These are phyloP conservation scores for Girardinichthys multiradiatus DNA, from an alignment of 2,113 vertebrate species.

Conservation along the genomic window DNA sequence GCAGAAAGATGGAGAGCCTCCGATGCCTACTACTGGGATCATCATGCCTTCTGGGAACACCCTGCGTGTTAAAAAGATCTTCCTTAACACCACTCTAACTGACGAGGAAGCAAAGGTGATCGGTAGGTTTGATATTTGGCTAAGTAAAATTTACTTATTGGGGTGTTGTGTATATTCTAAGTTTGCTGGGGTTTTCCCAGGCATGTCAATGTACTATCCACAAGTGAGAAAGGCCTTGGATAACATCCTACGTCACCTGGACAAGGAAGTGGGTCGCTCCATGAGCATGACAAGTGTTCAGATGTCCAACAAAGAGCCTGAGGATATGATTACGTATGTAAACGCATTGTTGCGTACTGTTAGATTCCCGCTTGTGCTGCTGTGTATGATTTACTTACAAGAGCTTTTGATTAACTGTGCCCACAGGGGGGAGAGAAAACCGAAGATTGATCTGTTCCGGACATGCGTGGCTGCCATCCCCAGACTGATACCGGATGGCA, in stretches of 20 bases:
- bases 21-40: slow-evolving; percentile 97
- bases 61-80: slow-evolving; percentile 98
- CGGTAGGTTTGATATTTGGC: slow-evolving; percentile 78
- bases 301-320: slow-evolving; percentile 99
- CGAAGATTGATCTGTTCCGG: slow-evolving; percentile 98
- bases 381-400: neutral
- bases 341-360: neutral
- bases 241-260: slow-evolving; percentile 95
- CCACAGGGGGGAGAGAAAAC: slow-evolving; percentile 95
- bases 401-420: slow-evolving; percentile 39
- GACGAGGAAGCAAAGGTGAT: slow-evolving; percentile 99
- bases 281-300: slow-evolving; percentile 99
- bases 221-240: slow-evolving; percentile 97
- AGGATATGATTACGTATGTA: slow-evolving; percentile 99
- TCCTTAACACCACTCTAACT: slow-evolving; percentile 97
- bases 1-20: slow-evolving; percentile 97
- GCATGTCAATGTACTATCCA: slow-evolving; percentile 98
- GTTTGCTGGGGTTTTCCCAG: slow-evolving; percentile 70
- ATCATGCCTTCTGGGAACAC: slow-evolving; percentile 98
- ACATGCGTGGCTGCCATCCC: slow-evolving; percentile 98
- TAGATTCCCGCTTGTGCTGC: neutral
- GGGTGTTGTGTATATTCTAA: neutral
- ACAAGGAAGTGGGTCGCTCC: slow-evolving; percentile 98
- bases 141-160: neutral
- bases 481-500: slow-evolving; percentile 96